Conservation (phyloP, 1,140 invertebrate genomes). For the Mylabris phalerata region DNA sequence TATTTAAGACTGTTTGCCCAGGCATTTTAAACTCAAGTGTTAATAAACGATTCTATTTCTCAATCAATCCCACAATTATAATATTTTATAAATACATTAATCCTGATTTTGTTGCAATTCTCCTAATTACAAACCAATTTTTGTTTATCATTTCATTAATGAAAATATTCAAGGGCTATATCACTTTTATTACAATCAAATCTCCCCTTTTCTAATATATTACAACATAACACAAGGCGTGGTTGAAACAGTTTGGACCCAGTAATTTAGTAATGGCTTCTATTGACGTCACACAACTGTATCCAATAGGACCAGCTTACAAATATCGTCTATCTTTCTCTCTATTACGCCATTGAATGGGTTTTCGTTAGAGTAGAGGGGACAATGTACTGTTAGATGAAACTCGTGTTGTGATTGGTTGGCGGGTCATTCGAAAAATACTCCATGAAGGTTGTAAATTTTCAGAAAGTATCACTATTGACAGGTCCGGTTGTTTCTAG, state of each 20-base stretch:
- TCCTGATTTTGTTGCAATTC: constrained; percentile 12
- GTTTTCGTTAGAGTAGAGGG: no score
- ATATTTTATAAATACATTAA: constrained; percentile 24
- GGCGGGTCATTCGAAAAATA: constrained; percentile 3
- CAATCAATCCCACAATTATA: constrained; percentile 1
- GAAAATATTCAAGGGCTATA: no score
- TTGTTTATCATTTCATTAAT: background rate
- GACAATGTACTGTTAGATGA: no score
- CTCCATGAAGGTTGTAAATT: constrained; percentile 16
- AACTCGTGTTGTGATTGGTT: constrained; percentile 9
- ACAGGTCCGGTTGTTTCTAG: constrained; percentile 2
- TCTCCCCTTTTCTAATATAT: background rate
- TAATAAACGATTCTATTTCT: constrained; percentile 27
- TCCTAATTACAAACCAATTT: constrained; percentile 1
- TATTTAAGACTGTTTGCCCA: constrained; percentile 34
- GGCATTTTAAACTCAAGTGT: constrained; percentile 28
- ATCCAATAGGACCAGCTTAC: constrained; percentile 10
- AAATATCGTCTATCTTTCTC: no score
- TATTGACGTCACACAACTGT: constrained; percentile 14
- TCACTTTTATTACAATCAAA: no score
- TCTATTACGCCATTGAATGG: background rate
- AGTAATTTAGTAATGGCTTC: constrained; percentile 28
- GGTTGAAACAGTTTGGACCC: constrained; percentile 10
- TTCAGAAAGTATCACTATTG: constrained; percentile 17
- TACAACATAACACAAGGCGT: constrained; percentile 5